Conservation (phyloP, 2,113 vertebrate genomes). For the Martes martes region DNA sequence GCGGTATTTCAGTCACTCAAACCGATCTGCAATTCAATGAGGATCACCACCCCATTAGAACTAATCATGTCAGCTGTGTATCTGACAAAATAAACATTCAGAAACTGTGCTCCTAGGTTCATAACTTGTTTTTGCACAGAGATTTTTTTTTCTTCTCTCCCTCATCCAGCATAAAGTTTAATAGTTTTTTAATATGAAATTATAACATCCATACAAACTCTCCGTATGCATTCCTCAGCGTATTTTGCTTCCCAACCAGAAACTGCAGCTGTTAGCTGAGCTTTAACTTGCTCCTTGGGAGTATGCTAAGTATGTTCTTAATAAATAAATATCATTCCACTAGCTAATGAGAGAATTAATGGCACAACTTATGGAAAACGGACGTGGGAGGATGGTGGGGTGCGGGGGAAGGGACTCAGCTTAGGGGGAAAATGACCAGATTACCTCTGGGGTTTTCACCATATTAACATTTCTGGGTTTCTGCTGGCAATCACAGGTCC, state of each 20-base stretch:
- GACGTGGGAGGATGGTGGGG: neutral
- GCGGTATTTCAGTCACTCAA: neutral
- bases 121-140: conserved; percentile 2
- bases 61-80: conserved; percentile 28
- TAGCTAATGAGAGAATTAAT: conserved; percentile 50
- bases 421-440: neutral
- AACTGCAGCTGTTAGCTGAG: conserved; percentile 42
- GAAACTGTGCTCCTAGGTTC: conserved; percentile 47
- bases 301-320: conserved; percentile 57
- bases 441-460: neutral
- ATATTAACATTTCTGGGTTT: neutral
- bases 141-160: conserved; percentile 19
- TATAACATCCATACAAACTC: conserved; percentile 33
- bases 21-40: conserved; percentile 48
- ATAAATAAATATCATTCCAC: conserved; percentile 55
- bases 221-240: neutral
- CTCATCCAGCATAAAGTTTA: conserved; percentile 49
- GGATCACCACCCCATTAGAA: conserved; percentile 57
- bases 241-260: conserved; percentile 43
- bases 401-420: neutral
- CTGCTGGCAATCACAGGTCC: neutral
- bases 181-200: conserved; percentile 62
- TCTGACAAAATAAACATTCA: conserved; percentile 60
- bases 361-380: neutral
- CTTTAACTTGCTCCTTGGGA: conserved; percentile 55